Evolutionary conservation across 2,113 vertebrate species (phyloP).

Genomic region (Datnioides undecimradiatus): DNA sequence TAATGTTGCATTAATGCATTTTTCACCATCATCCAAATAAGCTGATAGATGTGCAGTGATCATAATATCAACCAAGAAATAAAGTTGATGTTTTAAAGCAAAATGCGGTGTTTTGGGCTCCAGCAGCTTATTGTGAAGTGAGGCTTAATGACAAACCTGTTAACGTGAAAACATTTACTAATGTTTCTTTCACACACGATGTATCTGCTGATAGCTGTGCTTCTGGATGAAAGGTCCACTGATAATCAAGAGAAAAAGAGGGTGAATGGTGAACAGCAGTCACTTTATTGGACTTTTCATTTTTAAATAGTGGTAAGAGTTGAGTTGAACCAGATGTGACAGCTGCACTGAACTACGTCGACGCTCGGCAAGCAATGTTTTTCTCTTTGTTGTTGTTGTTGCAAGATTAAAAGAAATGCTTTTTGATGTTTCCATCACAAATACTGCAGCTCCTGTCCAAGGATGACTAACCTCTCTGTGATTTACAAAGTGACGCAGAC

Average conservation of each 20-base stretch:
- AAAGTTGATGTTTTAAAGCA: background rate
- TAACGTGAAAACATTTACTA: too few relatives aligned
- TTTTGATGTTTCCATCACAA: conserved; percentile 35
- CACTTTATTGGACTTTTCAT: conserved; percentile 72
- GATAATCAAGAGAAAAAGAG: background rate
- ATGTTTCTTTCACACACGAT: background rate
- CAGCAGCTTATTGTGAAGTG: background rate
- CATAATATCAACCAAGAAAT: too few relatives aligned
- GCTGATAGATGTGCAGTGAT: too few relatives aligned
- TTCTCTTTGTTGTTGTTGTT: too few relatives aligned
- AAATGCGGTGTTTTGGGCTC: background rate
- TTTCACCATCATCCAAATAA: too few relatives aligned
- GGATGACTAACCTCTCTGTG: conserved; percentile 23
- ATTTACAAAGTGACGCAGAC: conserved; percentile 42
- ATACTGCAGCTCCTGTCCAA: conserved; percentile 33
- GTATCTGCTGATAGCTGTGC: background rate
- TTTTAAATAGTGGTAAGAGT: conserved; percentile 58
- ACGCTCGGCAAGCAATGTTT: conserved; percentile 26
- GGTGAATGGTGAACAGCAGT: conserved; percentile 69
- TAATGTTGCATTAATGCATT: background rate
- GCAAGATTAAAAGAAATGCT: conserved; percentile 16
- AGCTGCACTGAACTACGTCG: conserved; percentile 19
- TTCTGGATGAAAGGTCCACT: background rate
- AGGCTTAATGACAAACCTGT: background rate
- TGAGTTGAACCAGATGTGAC: conserved; percentile 45